Evolutionary conservation across 2,888 invertebrate species (phyloP).

Genomic region (Esperia sulphurella): DNA sequence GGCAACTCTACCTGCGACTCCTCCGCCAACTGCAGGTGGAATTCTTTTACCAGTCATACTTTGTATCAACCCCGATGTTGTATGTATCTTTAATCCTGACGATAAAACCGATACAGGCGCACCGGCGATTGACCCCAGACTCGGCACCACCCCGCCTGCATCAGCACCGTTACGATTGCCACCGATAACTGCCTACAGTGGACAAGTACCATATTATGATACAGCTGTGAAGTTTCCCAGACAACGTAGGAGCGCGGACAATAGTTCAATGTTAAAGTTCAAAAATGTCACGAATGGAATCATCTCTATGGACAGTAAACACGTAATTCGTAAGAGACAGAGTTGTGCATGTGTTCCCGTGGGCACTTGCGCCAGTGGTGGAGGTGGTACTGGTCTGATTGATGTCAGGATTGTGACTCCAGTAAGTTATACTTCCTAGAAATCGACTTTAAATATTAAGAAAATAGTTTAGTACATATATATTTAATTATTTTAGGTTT

Average conservation of each 20-base stretch:
- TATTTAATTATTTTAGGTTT: constrained; percentile 12
- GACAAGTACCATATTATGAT: constrained; percentile 48
- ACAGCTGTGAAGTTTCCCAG: constrained; percentile 63
- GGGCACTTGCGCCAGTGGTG: constrained; percentile 25
- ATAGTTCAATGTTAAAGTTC: constrained; percentile 13
- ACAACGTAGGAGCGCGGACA: constrained; percentile 40
- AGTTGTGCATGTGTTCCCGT: constrained; percentile 53
- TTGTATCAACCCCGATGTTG: constrained; percentile 62
- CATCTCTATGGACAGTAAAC: constrained; percentile 20
- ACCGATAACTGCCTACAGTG: constrained; percentile 51
- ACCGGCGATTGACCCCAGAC: constrained; percentile 67
- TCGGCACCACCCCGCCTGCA: constrained; percentile 60
- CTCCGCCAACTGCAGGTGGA: constrained; percentile 38
- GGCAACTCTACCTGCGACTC: constrained; percentile 15
- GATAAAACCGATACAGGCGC: constrained; percentile 62
- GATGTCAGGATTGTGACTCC: constrained; percentile 81
- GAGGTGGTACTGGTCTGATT: constrained; percentile 74
- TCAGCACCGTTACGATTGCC: constrained; percentile 47
- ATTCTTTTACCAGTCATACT: constrained; percentile 54
- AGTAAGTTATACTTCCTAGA: constrained; percentile 51
- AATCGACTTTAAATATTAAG: no score
- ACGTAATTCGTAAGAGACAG: constrained; percentile 57
- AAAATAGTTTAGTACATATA: not conserved
- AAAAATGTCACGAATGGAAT: constrained; percentile 22
- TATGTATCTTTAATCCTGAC: constrained; percentile 66